Conservation (phyloP, 2,888 invertebrate species). For the Drosophila subquinaria region DNA sequence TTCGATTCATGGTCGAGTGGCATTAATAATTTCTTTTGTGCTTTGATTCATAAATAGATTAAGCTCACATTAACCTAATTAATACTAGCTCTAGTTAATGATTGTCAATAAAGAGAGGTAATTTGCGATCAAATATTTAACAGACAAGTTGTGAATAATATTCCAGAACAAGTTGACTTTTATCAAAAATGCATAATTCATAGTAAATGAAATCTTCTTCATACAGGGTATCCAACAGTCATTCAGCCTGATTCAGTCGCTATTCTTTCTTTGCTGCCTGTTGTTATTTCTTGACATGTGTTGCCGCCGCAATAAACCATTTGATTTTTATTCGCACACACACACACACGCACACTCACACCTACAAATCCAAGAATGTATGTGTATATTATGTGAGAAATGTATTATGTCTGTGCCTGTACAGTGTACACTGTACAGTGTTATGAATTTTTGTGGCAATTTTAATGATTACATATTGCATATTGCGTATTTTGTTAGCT, state of each 20-base stretch:
- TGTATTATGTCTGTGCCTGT: slow-evolving; percentile 29
- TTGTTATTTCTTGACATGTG: slow-evolving; percentile 67
- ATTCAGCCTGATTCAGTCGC: not conserved
- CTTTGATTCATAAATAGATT: slow-evolving; percentile 8
- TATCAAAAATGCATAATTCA: not conserved
- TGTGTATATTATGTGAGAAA: slow-evolving; percentile 27
- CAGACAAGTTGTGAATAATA: no score
- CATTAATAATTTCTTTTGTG: slow-evolving; percentile 7
- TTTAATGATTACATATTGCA: slow-evolving; percentile 56
- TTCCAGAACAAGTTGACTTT: not conserved
- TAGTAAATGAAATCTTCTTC: not conserved
- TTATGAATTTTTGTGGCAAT: slow-evolving; percentile 63
- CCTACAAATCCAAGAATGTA: slow-evolving; percentile 8
- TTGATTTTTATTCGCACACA: slow-evolving; percentile 58
- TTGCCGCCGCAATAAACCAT: slow-evolving; percentile 62
- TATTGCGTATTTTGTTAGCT: slow-evolving; percentile 46
- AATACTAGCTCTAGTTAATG: not conserved
- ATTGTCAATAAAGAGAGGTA: not conserved
- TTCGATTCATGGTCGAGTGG: slow-evolving; percentile 5
- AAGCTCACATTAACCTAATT: slow-evolving; percentile 1
- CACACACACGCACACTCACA: not conserved
- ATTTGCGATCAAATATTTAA: not conserved
- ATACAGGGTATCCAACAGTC: slow-evolving; percentile 19
- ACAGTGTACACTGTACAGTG: slow-evolving; percentile 26
- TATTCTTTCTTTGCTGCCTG: slow-evolving; percentile 31